phyloP scores from a whole-genome alignment of 2,797 vertebrate genomes.

The Falco novaeseelandiae region DNA sequence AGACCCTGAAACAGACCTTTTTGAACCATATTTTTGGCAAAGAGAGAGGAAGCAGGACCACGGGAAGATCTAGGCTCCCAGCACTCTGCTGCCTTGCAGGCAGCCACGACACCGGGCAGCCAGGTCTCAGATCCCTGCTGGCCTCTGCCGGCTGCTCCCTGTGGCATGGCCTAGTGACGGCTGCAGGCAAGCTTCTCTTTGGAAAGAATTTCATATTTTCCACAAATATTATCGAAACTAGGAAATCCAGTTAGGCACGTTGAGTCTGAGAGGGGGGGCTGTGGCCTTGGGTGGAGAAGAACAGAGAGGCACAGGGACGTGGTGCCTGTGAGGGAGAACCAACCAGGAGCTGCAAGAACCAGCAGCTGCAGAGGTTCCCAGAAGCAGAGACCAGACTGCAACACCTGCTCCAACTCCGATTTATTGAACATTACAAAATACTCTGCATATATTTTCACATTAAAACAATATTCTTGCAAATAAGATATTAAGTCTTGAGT shows the following conservation, averaged over 20 bases:
- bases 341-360: not conserved
- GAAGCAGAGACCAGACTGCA: not conserved
- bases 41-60: not conserved
- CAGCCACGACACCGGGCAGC: not conserved
- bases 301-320: not conserved
- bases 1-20: not conserved
- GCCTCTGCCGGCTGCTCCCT: not conserved
- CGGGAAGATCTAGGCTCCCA: not conserved
- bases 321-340: not conserved
- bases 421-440: constrained; percentile 71
- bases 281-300: not conserved
- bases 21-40: not conserved
- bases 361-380: not conserved
- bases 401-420: not conserved
- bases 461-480: constrained; percentile 62
- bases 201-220: constrained; percentile 36
- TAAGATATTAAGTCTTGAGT: constrained; percentile 39
- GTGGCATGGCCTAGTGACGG: fast-evolving
- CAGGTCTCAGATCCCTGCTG: not conserved
- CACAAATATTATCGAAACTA: not conserved
- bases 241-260: not conserved
- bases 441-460: constrained; percentile 55
- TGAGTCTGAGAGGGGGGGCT: not conserved
- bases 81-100: not conserved
- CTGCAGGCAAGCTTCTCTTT: not conserved